Evolutionary conservation across 2,113 vertebrate genomes (phyloP).

Genomic region (Phaethornis superciliosus): DNA sequence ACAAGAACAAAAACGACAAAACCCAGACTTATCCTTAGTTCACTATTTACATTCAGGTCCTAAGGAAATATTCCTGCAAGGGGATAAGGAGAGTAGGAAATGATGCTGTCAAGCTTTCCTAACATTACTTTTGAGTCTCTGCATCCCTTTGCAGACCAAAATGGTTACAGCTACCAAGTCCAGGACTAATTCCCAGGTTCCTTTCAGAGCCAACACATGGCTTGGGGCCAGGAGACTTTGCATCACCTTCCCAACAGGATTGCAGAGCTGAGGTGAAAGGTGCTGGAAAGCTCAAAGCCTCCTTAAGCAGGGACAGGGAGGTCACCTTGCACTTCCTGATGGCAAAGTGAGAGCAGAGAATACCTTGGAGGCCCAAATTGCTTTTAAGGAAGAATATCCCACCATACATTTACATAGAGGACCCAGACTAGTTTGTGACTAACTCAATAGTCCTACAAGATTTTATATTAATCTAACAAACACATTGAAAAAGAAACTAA

Average conservation of each 20-base stretch:
- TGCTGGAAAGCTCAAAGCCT: not conserved
- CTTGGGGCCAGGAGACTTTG: not conserved
- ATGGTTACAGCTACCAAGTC: too few relatives aligned
- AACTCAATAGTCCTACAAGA: not conserved
- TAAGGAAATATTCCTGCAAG: not conserved
- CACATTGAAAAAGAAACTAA: not conserved
- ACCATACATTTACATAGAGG: accelerated
- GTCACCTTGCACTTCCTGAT: not conserved
- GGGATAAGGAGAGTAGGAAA: not conserved
- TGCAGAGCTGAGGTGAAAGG: not conserved
- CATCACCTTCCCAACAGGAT: accelerated
- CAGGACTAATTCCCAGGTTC: not conserved
- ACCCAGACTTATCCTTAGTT: too few relatives aligned
- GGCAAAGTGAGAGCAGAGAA: accelerated
- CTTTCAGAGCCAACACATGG: not conserved
- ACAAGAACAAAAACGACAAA: not conserved
- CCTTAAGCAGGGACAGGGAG: not conserved
- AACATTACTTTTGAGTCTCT: not conserved
- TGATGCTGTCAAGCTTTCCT: accelerated
- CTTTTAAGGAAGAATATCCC: not conserved
- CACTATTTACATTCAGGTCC: accelerated
- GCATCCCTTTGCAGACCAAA: not conserved
- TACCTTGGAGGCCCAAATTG: accelerated
- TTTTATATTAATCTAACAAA: not conserved
- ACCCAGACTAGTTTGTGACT: too few relatives aligned